A percentile compares a stretch with the other conserved stretches of the same genome.
phyloP scores from a whole-genome alignment of 2,797 vertebrate genomes.

The Tauraco hartlaubi region DNA sequence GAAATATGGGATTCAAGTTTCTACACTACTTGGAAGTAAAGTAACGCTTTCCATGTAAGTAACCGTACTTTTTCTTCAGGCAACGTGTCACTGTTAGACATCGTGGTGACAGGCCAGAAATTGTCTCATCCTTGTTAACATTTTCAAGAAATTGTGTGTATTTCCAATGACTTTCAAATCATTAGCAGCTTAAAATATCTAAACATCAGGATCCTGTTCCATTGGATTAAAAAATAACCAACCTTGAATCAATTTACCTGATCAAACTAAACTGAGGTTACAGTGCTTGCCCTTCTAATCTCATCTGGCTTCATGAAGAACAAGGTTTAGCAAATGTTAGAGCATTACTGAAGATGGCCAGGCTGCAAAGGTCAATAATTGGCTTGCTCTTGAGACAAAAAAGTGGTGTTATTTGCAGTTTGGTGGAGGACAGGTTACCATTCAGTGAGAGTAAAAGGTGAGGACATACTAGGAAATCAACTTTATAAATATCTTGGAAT shows the following conservation, averaged over 20 bases:
- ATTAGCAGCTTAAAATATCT: not conserved
- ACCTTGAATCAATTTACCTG: not conserved
- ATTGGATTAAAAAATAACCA: accelerated
- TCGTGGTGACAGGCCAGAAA: not conserved
- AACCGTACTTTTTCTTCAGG: not conserved
- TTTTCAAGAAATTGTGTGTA: not conserved
- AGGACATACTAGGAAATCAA: not conserved
- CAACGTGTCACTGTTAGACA: not conserved
- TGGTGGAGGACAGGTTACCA: not conserved
- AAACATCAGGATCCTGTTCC: not conserved
- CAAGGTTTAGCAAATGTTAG: not conserved
- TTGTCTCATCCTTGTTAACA: not conserved
- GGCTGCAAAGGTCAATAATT: not conserved
- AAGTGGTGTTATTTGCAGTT: not conserved
- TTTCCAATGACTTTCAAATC: not conserved
- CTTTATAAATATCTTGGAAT: not conserved
- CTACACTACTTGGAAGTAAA: not conserved
- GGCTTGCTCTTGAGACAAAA: not conserved
- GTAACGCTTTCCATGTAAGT: not conserved
- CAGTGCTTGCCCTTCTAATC: not conserved
- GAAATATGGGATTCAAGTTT: not conserved
- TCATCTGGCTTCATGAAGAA: not conserved
- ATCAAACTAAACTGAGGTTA: not conserved
- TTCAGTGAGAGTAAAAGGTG: not conserved
- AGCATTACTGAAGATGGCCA: not conserved